Percentiles rank a stretch among this genome's conserved stretches.
Evolutionary conservation across 2,797 vertebrate species (phyloP).

Genomic region (Distichodus sexfasciatus): DNA sequence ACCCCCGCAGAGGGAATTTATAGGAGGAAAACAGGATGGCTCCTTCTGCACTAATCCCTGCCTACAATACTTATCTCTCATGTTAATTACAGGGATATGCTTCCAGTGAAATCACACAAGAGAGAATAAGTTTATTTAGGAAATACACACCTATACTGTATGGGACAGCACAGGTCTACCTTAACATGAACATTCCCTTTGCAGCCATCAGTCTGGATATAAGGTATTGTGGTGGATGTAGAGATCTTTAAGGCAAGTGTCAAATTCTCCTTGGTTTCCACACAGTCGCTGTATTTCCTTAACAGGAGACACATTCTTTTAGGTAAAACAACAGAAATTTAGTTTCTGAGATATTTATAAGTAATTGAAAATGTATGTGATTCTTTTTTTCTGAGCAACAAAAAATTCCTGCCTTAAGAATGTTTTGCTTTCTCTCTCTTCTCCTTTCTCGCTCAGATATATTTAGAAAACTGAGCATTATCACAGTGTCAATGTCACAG

Average conservation of each 20-base stretch:
- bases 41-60: neutral
- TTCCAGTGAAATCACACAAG: conserved; percentile 7
- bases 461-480: too few relatives aligned
- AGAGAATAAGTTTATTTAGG: neutral
- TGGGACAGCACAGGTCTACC: neutral
- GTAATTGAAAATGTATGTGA: too few relatives aligned
- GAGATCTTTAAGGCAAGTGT: neutral
- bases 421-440: too few relatives aligned
- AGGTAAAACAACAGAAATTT: too few relatives aligned
- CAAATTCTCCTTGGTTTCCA: neutral
- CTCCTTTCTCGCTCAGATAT: neutral
- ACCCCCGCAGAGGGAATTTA: conserved; percentile 20
- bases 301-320: too few relatives aligned
- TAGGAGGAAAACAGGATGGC: neutral
- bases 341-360: too few relatives aligned
- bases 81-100: conserved; percentile 11
- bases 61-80: conserved; percentile 6
- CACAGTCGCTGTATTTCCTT: neutral
- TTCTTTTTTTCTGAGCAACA: too few relatives aligned
- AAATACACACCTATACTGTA: neutral
- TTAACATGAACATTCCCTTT: conserved; percentile 6
- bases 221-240: neutral
- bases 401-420: too few relatives aligned
- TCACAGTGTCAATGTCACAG: too few relatives aligned
- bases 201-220: neutral